Base-by-base conservation (phyloP, 2,888 invertebrate species). In the Gortyna flavago region DNA sequence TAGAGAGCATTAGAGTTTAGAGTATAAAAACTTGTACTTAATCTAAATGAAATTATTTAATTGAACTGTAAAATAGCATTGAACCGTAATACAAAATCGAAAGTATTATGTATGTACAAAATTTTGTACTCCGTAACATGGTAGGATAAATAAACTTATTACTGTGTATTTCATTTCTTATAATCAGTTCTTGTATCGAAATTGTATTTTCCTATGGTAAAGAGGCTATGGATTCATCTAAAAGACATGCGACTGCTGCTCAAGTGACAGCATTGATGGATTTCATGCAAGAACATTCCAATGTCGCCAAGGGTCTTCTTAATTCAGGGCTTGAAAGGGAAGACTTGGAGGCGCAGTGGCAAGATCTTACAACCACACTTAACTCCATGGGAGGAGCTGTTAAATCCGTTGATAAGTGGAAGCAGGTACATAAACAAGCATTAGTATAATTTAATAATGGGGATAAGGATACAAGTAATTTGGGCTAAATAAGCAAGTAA, bases 401-500 rank as follows among this genome's bases (percentile, higher is more conserved):
- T 8, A 91, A 91, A 82, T 89, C 91, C 41, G 64, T 86, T 54
- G 91, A 91, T n/a, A 91, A 90, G 81, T 91, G 91, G 91, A 91
- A 91, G 77, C 90, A 91, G 90, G 91, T 91, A 79, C 5, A 25
- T 59, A 29, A 38, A 51, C 25, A 51, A 44, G 9, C 18, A 51
- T 32, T n/a, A n/a, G 18, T n/a, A n/a, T n/a, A n/a, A n/a, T n/a
- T n/a, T n/a, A 70, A 25, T 32, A 41, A 7, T 9, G 8, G 9
- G 11, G 32, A 35, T 29, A 48, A 2, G 54, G 3, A 64, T 44
- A 35, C 13, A 6, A 62, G 18, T 61, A 25, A 38, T 67, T 29
- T 29, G 41, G 2, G 4, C n/a, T n/a, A 44, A 66, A 77, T 32
- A 18, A 72, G 11, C 38, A 59, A 51, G 4, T n/a, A n/a, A 51